Conservation (phyloP, 2,888 invertebrate genomes). For the Caenorhabditis japonica region DNA sequence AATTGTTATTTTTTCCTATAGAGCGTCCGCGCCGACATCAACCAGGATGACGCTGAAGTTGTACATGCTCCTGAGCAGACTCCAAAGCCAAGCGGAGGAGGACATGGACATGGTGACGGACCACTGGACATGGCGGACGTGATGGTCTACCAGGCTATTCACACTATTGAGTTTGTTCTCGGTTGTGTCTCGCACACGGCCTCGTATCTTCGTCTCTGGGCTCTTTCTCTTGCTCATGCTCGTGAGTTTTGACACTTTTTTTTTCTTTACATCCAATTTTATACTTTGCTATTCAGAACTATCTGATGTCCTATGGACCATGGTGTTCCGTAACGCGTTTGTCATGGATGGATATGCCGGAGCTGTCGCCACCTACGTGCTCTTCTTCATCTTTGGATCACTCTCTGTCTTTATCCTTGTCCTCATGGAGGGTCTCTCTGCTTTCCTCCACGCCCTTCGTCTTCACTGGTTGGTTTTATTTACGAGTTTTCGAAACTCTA, state of each 20-base stretch:
- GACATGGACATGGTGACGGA: slow-evolving; percentile 72
- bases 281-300: too few species aligned
- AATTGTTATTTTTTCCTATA: too few species aligned
- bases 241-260: slow-evolving; percentile 73
- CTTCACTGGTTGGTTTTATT: slow-evolving; percentile 75
- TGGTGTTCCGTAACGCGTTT: slow-evolving; percentile 88
- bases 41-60: slow-evolving; percentile 75
- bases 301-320: slow-evolving; percentile 88
- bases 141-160: slow-evolving; percentile 77
- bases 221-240: slow-evolving; percentile 77
- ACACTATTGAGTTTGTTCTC: slow-evolving; percentile 77
- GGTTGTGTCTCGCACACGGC: slow-evolving; percentile 78
- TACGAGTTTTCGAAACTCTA: neutral
- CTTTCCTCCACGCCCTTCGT: slow-evolving; percentile 78
- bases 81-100: slow-evolving; percentile 37
- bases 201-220: slow-evolving; percentile 77
- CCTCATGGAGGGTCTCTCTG: slow-evolving; percentile 78
- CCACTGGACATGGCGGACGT: slow-evolving; percentile 75
- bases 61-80: slow-evolving; percentile 58
- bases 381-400: slow-evolving; percentile 76
- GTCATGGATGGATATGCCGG: slow-evolving; percentile 74
- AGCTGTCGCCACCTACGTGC: slow-evolving; percentile 72
- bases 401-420: slow-evolving; percentile 77
- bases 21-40: slow-evolving; percentile 76
- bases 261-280: too few species aligned